Evolutionary conservation across 1,140 invertebrate species (phyloP).

Genomic region (Drosophila repletoides): DNA sequence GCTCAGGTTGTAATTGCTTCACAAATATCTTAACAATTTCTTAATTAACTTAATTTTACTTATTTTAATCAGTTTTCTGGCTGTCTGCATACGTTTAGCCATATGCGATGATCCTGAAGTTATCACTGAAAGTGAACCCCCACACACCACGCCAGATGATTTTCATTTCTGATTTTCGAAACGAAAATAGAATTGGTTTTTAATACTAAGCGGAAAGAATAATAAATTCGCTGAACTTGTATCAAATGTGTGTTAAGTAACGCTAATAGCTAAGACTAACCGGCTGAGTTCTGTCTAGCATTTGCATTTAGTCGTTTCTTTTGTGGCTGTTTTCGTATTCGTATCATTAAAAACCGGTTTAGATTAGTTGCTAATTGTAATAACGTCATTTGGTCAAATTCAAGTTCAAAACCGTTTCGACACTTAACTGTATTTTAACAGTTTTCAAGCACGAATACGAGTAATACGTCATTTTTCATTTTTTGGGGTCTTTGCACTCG

Average conservation of each 20-base stretch:
- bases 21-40: too few species aligned
- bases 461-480: not conserved
- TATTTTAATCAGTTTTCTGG: slow-evolving; percentile 30
- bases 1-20: slow-evolving; percentile 36
- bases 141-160: slow-evolving; percentile 42
- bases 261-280: slow-evolving; percentile 19
- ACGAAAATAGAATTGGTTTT: not conserved
- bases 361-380: slow-evolving; percentile 1
- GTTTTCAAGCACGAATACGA: not conserved
- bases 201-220: slow-evolving; percentile 15
- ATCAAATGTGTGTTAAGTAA: slow-evolving; percentile 8
- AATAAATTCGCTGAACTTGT: not conserved
- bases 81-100: slow-evolving; percentile 16
- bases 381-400: slow-evolving; percentile 2
- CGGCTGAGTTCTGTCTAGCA: not conserved
- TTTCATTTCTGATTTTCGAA: slow-evolving; percentile 22
- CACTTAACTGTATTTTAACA: slow-evolving; percentile 12
- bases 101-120: slow-evolving; percentile 51
- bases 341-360: slow-evolving; percentile 24
- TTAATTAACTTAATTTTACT: too few species aligned
- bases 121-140: slow-evolving; percentile 54
- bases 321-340: not conserved
- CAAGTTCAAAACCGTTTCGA: slow-evolving; percentile 28
- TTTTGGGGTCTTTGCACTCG: slow-evolving; percentile 36
- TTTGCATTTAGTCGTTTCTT: not conserved